These are phyloP conservation scores for Epinephelus moara DNA, from an alignment of 2,113 vertebrate species.

Conservation along the genomic window DNA sequence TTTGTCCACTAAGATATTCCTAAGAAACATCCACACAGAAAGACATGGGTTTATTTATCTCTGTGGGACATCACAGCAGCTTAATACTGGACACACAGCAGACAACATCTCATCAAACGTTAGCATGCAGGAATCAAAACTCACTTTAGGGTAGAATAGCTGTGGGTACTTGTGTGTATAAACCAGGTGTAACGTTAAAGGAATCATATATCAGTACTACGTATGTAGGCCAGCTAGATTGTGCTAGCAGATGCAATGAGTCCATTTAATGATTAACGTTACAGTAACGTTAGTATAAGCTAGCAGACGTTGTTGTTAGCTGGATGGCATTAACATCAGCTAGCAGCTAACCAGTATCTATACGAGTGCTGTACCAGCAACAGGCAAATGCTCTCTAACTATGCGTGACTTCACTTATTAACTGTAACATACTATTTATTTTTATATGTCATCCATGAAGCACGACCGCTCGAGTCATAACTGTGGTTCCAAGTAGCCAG, in stretches of 20 bases:
- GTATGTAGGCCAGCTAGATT: not conserved
- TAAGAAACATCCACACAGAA: slow-evolving; percentile 61
- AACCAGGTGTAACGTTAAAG: too few relatives aligned
- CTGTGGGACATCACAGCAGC: not conserved
- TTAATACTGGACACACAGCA: not conserved
- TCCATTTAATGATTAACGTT: not conserved
- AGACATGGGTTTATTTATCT: not conserved
- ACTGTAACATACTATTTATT: not conserved
- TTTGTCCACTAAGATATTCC: slow-evolving; percentile 99
- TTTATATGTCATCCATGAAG: not conserved
- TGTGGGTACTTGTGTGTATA: not conserved
- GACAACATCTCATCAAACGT: not conserved
- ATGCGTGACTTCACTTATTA: not conserved
- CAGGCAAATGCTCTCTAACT: slow-evolving; percentile 2
- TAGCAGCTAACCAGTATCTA: not conserved
- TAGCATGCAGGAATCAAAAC: not conserved
- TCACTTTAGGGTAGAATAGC: not conserved
- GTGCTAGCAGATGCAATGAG: not conserved
- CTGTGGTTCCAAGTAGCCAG: not conserved
- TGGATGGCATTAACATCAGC: not conserved
- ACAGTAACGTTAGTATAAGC: not conserved
- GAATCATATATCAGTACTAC: not conserved
- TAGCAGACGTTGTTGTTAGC: slow-evolving; percentile 18
- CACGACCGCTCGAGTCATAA: not conserved
- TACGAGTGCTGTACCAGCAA: slow-evolving; percentile 17